Evolutionary conservation across 2,113 vertebrate species (phyloP), one percentile per base, ranked within the genome.

Genomic region (Dipodomys spectabilis): DNA sequence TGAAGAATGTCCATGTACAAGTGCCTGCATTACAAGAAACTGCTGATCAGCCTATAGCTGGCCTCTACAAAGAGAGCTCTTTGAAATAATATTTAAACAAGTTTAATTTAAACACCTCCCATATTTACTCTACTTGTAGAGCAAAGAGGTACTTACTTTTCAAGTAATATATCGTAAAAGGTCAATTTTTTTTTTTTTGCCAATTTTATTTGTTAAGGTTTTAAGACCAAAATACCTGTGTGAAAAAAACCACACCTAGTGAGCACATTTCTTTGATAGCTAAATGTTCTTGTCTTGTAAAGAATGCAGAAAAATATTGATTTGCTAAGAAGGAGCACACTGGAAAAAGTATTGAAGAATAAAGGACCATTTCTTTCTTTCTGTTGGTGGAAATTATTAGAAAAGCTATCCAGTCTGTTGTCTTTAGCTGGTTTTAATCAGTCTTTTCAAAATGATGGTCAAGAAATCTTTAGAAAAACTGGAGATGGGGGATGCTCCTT

Each of bases 91-190:
- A 98, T 97, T 98, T 98, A 98, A 98, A 98, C 98, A 97, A 96
- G 97, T 96, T 99, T 98, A 98, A 98, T 97, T 97, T 92, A 97
- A 97, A 98, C 96, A 97, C 97, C 97, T 83, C 83, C 77, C 86
- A 96, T 97, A 95, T 91, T 96, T 84, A 94, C 97, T 97, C 97
- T 98, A 98, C 96, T 97, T 97, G 97, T 97, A 98, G 98, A 98
- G 97, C 94, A 97, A 98, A 30, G 97, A 98, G 97, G 98, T 97
- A 97, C 98, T 97, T 97, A 96, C 97, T 97, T 90, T 99, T 99
- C 99, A 99, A 99, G 99, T 99, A 99, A 99, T 97, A 97, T 75
- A 97, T 97, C 97, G 97, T 97, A 97, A 98, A 98, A 97, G 96
- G 98, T 98, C 96, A 97, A 62, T 19, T 62, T 62, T 64, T 64